phyloP scores from a whole-genome alignment of 2,797 vertebrate species.

The Coregonus suidteri region DNA sequence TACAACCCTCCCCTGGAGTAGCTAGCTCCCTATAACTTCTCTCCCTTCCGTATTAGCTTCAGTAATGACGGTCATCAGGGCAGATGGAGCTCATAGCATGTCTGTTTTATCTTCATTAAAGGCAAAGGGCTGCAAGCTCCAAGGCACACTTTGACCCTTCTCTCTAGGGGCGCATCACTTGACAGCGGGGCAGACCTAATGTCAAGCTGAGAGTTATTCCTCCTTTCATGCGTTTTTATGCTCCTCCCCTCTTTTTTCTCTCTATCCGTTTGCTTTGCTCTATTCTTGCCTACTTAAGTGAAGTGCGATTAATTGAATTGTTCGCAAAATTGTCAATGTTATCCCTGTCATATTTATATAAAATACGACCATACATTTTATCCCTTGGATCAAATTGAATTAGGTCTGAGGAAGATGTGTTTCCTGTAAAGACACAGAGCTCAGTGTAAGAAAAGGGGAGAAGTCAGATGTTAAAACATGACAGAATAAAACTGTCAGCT shows the following conservation, averaged over 20 bases:
- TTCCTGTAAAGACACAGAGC: background rate
- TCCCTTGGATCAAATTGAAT: background rate
- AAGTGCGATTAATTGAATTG: background rate
- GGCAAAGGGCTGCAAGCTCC: slow-evolving; percentile 40
- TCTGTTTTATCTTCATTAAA: slow-evolving; percentile 70
- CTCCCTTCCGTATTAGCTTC: slow-evolving; percentile 61
- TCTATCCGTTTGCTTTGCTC: slow-evolving; percentile 9
- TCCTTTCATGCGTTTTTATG: background rate
- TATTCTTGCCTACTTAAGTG: background rate
- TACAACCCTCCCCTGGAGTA: background rate
- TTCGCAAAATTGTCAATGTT: background rate
- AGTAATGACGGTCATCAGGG: slow-evolving; percentile 63
- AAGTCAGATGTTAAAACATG: slow-evolving; percentile 32
- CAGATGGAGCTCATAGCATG: slow-evolving; percentile 44
- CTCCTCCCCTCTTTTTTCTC: slow-evolving; percentile 15
- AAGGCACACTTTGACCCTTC: slow-evolving; percentile 50
- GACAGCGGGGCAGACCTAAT: slow-evolving; percentile 58
- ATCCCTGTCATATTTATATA: background rate
- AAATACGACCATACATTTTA: background rate
- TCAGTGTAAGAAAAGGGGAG: slow-evolving; percentile 12
- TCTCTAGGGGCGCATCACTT: slow-evolving; percentile 57
- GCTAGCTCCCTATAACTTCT: slow-evolving; percentile 21
- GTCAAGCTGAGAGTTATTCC: slow-evolving; percentile 44
- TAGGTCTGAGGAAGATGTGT: background rate
- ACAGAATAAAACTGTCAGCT: slow-evolving; percentile 31